These are phyloP conservation scores for Ailurus styani DNA, from an alignment of 2,113 vertebrate genomes.

Conservation along the genomic window DNA sequence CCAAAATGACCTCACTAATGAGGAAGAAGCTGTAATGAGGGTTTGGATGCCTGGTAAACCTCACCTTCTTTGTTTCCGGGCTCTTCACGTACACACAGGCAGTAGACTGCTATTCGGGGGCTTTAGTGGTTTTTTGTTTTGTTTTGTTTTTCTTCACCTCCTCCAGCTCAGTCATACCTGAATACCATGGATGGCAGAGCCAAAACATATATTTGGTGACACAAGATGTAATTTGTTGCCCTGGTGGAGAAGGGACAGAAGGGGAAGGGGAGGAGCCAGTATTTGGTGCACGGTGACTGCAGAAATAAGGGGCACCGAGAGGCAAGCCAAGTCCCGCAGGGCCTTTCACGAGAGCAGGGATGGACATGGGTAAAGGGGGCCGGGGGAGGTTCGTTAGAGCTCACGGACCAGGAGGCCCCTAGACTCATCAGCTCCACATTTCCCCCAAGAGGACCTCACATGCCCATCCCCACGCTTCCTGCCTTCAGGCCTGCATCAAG, in stretches of 20 bases:
- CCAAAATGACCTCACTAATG: conserved; percentile 49
- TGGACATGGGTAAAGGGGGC: not conserved
- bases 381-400: not conserved
- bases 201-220: not conserved
- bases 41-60: conserved; percentile 11
- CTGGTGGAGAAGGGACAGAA: not conserved
- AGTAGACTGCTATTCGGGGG: not conserved
- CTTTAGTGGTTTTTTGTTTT: not conserved
- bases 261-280: not conserved
- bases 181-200: not conserved
- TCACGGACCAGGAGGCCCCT: not conserved
- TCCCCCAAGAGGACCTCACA: not conserved
- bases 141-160: not conserved
- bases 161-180: not conserved
- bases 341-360: not conserved
- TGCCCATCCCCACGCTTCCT: not conserved
- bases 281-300: not conserved
- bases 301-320: not conserved
- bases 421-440: not conserved
- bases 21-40: not conserved
- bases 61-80: conserved; percentile 48
- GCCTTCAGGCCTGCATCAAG: not conserved
- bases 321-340: not conserved
- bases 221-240: not conserved
- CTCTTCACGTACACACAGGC: not conserved